Percentiles rank a stretch among this genome's conserved stretches.
Conservation (phyloP, 2,888 invertebrate genomes). For the Myopa testacea region DNA sequence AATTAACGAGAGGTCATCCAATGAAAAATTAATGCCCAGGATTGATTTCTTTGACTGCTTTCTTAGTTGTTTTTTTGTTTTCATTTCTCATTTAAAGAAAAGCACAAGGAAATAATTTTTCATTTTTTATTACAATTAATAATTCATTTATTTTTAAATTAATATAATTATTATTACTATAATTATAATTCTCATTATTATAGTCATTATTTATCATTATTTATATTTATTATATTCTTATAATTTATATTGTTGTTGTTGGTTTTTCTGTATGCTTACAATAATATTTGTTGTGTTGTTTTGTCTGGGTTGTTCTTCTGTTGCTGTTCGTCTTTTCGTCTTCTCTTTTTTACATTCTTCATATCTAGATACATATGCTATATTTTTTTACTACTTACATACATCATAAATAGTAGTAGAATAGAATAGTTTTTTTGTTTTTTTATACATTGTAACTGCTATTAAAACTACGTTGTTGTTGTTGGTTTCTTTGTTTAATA, state of each 20-base stretch:
- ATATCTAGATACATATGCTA: background rate
- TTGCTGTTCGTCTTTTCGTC: background rate
- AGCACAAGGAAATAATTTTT: too few species aligned
- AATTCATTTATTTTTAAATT: background rate
- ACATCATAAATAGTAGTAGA: background rate
- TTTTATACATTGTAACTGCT: background rate
- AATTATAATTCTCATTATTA: background rate
- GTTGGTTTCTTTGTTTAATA: too few species aligned
- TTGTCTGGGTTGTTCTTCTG: background rate
- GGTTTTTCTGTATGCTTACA: too few species aligned
- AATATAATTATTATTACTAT: background rate
- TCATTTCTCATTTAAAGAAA: too few species aligned
- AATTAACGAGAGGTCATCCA: too few species aligned
- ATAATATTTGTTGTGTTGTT: background rate
- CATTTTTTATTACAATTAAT: slow-evolving; percentile 1
- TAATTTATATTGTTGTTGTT: too few species aligned
- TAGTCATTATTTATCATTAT: too few species aligned
- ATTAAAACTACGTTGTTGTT: background rate
- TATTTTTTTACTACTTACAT: background rate
- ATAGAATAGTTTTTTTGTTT: too few species aligned
- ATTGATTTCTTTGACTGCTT: too few species aligned
- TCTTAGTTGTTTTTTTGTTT: too few species aligned
- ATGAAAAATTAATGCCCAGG: too few species aligned
- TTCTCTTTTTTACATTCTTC: background rate
- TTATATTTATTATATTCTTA: background rate